These are phyloP conservation scores for Norana najaformis DNA, from an alignment of 2,888 invertebrate species.

Conservation along the genomic window DNA sequence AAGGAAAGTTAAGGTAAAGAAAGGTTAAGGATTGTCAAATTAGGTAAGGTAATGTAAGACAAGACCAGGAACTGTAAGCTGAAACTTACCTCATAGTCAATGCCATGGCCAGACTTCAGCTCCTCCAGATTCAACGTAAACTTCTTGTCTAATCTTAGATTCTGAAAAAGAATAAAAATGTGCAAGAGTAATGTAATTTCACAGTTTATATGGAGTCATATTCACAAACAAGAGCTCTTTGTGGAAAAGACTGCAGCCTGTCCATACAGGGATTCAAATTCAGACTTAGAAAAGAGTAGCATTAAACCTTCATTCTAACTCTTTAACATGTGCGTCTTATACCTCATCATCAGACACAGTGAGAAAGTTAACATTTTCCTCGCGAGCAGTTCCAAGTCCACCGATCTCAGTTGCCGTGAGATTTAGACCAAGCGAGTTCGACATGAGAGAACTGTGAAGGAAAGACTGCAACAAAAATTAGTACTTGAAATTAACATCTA, in stretches of 20 bases:
- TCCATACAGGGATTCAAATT: no score
- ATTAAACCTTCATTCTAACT: no score
- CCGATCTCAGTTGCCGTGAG: slow-evolving; percentile 36
- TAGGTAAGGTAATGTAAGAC: neutral
- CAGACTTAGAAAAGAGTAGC: no score
- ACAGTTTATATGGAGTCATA: neutral
- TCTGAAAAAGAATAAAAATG: slow-evolving; percentile 24
- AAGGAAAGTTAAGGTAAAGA: neutral
- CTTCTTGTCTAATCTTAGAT: slow-evolving; percentile 36
- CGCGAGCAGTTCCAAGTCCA: slow-evolving; percentile 40
- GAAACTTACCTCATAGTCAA: slow-evolving; percentile 54
- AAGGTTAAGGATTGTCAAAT: neutral
- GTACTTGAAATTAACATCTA: neutral
- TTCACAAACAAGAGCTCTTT: no score
- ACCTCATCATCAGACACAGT: slow-evolving; percentile 27
- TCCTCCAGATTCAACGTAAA: slow-evolving; percentile 45
- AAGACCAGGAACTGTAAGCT: neutral
- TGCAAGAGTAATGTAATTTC: neutral
- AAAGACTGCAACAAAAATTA: slow-evolving; percentile 18
- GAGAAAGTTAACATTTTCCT: slow-evolving; percentile 43
- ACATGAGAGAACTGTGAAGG: slow-evolving; percentile 44
- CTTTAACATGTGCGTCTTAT: neutral
- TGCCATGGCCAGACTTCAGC: slow-evolving; percentile 44
- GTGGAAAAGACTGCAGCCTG: no score
- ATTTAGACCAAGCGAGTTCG: slow-evolving; percentile 42